phyloP scores from a whole-genome alignment of 2,113 vertebrate genomes.

The Thamnophis sirtalis region DNA sequence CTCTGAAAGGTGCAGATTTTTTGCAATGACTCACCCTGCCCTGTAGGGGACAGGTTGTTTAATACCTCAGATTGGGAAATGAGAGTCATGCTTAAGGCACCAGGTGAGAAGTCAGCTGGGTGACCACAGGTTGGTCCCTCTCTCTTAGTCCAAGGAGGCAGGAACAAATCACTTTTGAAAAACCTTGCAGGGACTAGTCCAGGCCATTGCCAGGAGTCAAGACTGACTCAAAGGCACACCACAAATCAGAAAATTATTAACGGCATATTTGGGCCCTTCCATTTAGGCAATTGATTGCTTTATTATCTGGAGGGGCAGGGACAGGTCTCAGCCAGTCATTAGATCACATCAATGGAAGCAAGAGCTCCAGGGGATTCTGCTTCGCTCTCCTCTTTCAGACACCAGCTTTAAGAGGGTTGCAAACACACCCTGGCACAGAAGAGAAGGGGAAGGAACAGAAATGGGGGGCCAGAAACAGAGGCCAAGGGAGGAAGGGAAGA shows the following conservation, averaged over 20 bases:
- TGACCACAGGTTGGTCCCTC: background rate
- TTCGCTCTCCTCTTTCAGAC: background rate
- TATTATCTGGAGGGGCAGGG: background rate
- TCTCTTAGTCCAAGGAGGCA: background rate
- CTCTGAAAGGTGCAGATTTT: background rate
- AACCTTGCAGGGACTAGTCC: background rate
- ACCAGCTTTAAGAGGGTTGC: background rate
- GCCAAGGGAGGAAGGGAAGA: background rate
- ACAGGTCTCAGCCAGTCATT: background rate
- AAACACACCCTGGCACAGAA: background rate
- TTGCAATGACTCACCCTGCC: accelerated
- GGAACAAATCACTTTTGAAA: background rate
- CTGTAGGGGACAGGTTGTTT: background rate
- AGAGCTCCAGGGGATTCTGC: background rate
- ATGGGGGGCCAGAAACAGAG: background rate
- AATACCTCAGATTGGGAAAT: background rate
- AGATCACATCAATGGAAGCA: background rate
- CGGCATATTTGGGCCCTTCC: background rate
- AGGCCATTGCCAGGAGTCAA: background rate
- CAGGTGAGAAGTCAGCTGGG: background rate
- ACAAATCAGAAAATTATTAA: background rate
- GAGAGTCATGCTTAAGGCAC: background rate
- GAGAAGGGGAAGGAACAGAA: background rate
- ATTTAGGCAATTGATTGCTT: background rate
- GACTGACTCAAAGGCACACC: background rate